These are phyloP conservation scores for Xiphophorus hellerii DNA, from an alignment of 2,113 vertebrate genomes.

Conservation along the genomic window DNA sequence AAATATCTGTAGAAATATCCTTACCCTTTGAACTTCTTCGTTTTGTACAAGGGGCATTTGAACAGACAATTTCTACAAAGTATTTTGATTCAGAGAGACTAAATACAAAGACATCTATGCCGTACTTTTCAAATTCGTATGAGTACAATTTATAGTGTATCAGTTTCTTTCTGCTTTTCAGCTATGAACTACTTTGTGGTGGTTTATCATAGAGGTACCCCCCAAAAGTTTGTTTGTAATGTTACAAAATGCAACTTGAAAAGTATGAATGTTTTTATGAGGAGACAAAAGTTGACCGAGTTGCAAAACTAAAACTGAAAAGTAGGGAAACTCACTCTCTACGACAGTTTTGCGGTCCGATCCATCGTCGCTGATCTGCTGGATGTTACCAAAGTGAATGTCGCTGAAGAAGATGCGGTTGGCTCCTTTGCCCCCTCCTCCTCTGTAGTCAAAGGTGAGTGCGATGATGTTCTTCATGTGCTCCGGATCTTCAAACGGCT, in stretches of 20 bases:
- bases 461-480: constrained; percentile 99
- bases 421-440: constrained; percentile 84
- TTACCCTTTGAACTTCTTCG: neutral
- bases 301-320: neutral
- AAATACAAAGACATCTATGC: too few species aligned
- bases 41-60: neutral
- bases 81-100: too few species aligned
- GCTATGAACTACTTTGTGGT: neutral
- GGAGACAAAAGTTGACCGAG: neutral
- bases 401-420: constrained; percentile 98
- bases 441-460: constrained; percentile 92
- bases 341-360: constrained; percentile 90
- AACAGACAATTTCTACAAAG: neutral
- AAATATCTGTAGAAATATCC: neutral
- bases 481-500: constrained; percentile 93
- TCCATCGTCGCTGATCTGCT: constrained; percentile 94
- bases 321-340: constrained; percentile 87
- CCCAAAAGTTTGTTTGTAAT: neutral
- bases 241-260: neutral
- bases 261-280: neutral
- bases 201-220: neutral
- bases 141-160: neutral
- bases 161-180: neutral
- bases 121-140: neutral
- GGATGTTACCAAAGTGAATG: constrained; percentile 98